Base-by-base conservation (phyloP, 2,113 vertebrate species). In the Prolemur simus region DNA sequence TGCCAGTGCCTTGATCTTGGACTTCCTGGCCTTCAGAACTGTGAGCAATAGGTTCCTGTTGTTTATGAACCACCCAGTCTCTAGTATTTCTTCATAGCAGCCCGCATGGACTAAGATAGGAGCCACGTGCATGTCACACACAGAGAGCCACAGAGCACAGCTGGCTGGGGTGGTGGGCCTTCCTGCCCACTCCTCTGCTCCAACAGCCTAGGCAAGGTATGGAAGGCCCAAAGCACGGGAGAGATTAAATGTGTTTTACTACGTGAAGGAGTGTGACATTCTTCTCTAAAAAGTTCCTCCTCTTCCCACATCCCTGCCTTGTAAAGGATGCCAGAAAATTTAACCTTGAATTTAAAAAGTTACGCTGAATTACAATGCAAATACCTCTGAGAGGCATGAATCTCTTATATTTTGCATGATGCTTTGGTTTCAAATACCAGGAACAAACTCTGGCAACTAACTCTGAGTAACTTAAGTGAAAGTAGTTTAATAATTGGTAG, bases 191-290 rank as follows among this genome's bases (percentile, higher is more conserved):
- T 18, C 60, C 52, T 69, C 37, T 66, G 47, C 23, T 42, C 69
- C 11, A 1, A 37, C 3, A 37, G 34, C 17, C 17, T 6, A 6
- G 0, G 11, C 8, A 64, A 42, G 69, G 17, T 0, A 0, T 1
- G 20, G 9, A 52, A 77, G 15, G 11, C 32, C 3, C 42, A 29
- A 25, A 49, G 29, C 64, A n/a, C 18, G 56, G 39, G 27, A 81
- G 27, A 6, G 78, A 52, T 37, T 37, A 15, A 11, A 12, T 52
- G 20, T 8, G 10, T 45, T 60, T 83, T 42, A 17, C 11, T 45
- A 74, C 34, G 12, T 42, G 8, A 42, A 32, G 8, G 12, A 93
- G 2, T 54, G 25, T 34, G 47, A 49, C 7, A 23, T 37, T 52
- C n/a, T 37, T 54, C 52, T 81, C 64, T 73, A 89, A 37, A 76